Conservation (phyloP, 1,140 invertebrate genomes). For the Leptopilina clavipes region DNA sequence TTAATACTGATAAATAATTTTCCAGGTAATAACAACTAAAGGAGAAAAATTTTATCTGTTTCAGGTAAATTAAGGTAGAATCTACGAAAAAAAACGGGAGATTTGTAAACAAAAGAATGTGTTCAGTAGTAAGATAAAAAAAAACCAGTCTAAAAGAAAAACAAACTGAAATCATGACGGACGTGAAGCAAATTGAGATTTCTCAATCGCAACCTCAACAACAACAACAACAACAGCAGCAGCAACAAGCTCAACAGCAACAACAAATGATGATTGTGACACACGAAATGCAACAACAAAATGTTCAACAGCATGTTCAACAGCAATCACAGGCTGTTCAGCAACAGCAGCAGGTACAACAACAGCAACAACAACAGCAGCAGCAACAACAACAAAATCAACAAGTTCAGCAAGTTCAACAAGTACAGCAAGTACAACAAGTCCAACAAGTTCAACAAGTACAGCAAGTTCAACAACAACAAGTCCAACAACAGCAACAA, state of each 20-base stretch:
- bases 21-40: too few relatives aligned
- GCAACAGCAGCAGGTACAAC: constrained; percentile 71
- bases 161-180: constrained; percentile 60
- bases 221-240: constrained; percentile 70
- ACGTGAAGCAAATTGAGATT: constrained; percentile 70
- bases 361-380: constrained; percentile 73
- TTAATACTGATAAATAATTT: too few relatives aligned
- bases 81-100: neutral
- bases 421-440: constrained; percentile 72
- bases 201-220: constrained; percentile 69
- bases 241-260: constrained; percentile 63
- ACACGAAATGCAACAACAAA: constrained; percentile 72
- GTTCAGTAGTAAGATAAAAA: constrained; percentile 44
- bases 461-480: constrained; percentile 70
- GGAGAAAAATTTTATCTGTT: neutral
- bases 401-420: constrained; percentile 70
- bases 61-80: neutral
- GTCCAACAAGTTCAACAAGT: constrained; percentile 68
- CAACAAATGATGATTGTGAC: constrained; percentile 69
- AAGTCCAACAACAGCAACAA: constrained; percentile 66
- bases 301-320: constrained; percentile 75
- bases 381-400: constrained; percentile 74
- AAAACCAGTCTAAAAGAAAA: constrained; percentile 4
- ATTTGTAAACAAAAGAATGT: neutral
- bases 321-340: constrained; percentile 69